Base-by-base conservation (phyloP, 1,140 invertebrate species). In the Drosophila ananassae region DNA sequence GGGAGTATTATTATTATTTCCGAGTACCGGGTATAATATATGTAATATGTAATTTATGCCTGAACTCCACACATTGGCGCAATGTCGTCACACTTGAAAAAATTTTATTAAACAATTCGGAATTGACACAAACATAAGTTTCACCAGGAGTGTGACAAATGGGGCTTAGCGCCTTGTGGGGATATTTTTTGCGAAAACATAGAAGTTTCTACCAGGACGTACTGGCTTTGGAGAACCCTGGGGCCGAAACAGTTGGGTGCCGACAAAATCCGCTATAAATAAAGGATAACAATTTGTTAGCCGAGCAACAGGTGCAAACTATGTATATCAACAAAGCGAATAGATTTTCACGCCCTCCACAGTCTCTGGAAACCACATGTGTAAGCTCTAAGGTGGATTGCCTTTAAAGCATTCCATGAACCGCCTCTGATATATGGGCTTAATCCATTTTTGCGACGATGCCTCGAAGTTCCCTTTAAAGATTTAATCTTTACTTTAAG, bases 281-380 rank as follows among this genome's bases (percentile, higher is more conserved):
- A 90, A 90, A 90, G 87, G 87, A 90, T 90, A 90, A 90, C 81
- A 90, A 90, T 90, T 90, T 90, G 87, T 90, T 90, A 90, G 87
- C 47, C 82, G 48, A 51, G 89, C 87, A 90, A 90, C 87, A 90
- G 87, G 87, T 90, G 87, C 62, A 60, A 90, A 90, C 87, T 90
- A 90, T n/a, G n/a, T n/a, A n/a, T 87, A 87, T 90, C 87, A 90
- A 83, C 79, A 85, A 62, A 51, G 57, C 61, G 64, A 81, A 63
- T 80, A 76, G 77, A 85, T 85, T 85, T 85, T 60, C 63, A 32
- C 63, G 47, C 73, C 46, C 77, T 62, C 52, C 52, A 47, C 59
- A 50, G 51, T 5, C 47, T 69, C 59, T 68, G 39, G 21, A 58
- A 46, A 75, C 57, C 79, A 53, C 74, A 85, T 67, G 60, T 81